Percentiles rank a stretch among this genome's conserved stretches.
Conservation (phyloP, 2,113 vertebrate genomes). For the Malurus cyaneus region DNA sequence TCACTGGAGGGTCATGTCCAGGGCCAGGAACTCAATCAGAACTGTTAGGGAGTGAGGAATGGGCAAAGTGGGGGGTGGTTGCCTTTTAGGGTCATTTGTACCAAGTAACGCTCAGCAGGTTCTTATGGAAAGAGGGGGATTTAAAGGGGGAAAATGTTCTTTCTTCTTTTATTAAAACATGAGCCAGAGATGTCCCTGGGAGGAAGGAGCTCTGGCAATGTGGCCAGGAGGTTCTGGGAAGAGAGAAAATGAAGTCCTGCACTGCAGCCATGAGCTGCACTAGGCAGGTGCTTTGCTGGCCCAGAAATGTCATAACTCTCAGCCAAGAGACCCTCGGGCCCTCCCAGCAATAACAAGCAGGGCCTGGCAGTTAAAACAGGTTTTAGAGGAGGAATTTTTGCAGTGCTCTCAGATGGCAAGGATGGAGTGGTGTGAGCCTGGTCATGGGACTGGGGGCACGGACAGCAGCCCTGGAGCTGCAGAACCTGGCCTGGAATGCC, state of each 20-base stretch:
- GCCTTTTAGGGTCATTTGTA: not conserved
- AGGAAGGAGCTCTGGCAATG: not conserved
- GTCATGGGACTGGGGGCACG: fast-evolving
- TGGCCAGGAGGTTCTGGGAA: not conserved
- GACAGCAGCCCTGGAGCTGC: not conserved
- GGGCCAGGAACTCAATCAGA: not conserved
- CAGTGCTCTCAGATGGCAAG: not conserved
- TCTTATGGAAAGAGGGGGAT: not conserved
- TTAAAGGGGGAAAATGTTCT: not conserved
- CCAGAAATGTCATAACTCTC: not conserved
- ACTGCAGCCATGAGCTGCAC: not conserved
- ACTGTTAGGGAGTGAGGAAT: fast-evolving
- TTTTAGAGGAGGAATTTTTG: not conserved
- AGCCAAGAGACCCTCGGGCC: not conserved
- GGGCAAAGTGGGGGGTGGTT: fast-evolving
- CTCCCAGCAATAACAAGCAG: not conserved
- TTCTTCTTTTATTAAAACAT: not conserved
- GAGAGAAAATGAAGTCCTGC: fast-evolving
- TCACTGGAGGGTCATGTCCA: not conserved
- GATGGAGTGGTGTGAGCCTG: not conserved
- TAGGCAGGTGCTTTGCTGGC: not conserved
- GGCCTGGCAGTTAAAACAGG: not conserved
- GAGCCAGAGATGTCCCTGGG: not conserved
- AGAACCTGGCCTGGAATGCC: not conserved
- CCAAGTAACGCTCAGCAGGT: not conserved